Percentiles rank a stretch among this genome's conserved stretches.
Conservation (phyloP, 2,888 invertebrate genomes). For the Dynastes grantii region DNA sequence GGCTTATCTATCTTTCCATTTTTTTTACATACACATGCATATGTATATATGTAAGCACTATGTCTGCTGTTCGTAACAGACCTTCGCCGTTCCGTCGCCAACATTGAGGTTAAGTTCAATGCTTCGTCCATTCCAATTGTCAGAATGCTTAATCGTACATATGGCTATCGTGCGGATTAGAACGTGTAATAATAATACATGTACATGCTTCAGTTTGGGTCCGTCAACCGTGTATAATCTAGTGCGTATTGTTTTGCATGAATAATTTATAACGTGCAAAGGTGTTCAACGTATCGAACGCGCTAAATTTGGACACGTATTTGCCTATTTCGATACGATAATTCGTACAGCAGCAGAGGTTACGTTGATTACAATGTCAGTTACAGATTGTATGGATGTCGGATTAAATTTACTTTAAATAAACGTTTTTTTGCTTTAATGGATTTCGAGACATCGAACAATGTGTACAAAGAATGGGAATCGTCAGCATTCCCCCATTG, state of each 20-base stretch:
- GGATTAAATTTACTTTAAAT: neutral
- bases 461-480: too few species aligned
- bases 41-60: neutral
- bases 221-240: slow-evolving; percentile 15
- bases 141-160: slow-evolving; percentile 37
- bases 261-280: slow-evolving; percentile 35
- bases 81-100: neutral
- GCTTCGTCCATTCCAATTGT: slow-evolving; percentile 41
- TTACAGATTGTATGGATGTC: neutral
- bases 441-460: neutral
- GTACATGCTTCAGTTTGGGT: neutral
- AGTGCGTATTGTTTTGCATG: slow-evolving; percentile 30
- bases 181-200: slow-evolving; percentile 9
- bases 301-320: slow-evolving; percentile 32
- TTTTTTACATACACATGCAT: neutral
- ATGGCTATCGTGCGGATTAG: slow-evolving; percentile 31
- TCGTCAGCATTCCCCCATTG: too few species aligned
- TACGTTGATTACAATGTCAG: neutral
- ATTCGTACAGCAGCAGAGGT: neutral
- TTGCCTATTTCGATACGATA: slow-evolving; percentile 6
- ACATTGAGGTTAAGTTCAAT: slow-evolving; percentile 45
- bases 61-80: neutral
- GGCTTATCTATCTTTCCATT: neutral
- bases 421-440: neutral
- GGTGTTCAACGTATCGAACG: slow-evolving; percentile 24